Evolutionary conservation across 2,888 invertebrate species (phyloP), one percentile per base, ranked within the genome.

Genomic region (Nemotelus pantherinus): DNA sequence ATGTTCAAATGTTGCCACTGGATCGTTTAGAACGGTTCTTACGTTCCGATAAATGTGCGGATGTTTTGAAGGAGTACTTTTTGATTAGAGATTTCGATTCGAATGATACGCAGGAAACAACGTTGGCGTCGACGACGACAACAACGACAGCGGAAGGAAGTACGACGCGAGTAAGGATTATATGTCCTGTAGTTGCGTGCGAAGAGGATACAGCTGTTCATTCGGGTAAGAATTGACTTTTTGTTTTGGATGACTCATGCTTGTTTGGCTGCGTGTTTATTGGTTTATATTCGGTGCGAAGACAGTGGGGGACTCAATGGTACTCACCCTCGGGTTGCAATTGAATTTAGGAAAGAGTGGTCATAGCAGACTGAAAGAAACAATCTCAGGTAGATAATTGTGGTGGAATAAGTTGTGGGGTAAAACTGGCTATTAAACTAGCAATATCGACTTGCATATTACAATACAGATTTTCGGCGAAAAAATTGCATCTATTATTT

Each of bases 151-250:
- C 68, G 6, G 68, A 68, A 41, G 48, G 67, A 9, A 68, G 68
- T 53, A 47, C 63, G 41, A 65, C 76, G 10, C 45, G 57, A 47
- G 60, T 72, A 48, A 41, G 58, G 39, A 72, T 60, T 58, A 25
- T 65, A 44, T 65, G 65, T 76, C 76, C 76, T 53, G 76, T 55
- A 25, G 55, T 44, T 57, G 55, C 60, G 2, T 53, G 67, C 5
- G 85, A 87, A 58, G 92, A 93, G 82, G 92, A 92, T 83, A 92
- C 92, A 82, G 92, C 91, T 80, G 89, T 92, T 82, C 93, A 93
- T 88, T 93, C 93, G 83, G 93, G 93, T 93, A 90, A 63, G 74
- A 39, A 10, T 65, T 7, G 10, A 2, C 3, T 60, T 7, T 60
- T 57, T 57, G 57, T 25, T 25, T 25, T 25, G 25, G 25, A 25